phyloP scores from a whole-genome alignment of 2,797 vertebrate genomes.

The Sebastes oblongus region DNA sequence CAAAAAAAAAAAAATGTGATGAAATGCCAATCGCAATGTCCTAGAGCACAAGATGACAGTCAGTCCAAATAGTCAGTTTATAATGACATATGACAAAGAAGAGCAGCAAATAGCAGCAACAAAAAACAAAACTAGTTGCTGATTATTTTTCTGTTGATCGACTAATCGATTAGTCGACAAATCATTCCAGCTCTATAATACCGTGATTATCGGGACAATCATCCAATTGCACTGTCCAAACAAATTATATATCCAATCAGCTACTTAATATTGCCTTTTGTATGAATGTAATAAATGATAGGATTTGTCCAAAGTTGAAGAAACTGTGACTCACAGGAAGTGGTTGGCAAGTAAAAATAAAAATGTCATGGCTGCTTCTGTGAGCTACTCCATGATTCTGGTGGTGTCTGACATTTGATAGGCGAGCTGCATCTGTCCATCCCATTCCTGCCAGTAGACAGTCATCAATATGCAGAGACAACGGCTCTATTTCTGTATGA shows the following conservation, averaged over 20 bases:
- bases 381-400: background rate
- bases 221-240: background rate
- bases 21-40: too few relatives aligned
- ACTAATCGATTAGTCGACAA: background rate
- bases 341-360: conserved; percentile 6
- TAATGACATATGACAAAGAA: background rate
- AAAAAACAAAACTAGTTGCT: too few relatives aligned
- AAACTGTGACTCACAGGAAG: conserved; percentile 30
- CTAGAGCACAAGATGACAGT: background rate
- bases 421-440: conserved; percentile 29
- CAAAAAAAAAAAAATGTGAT: too few relatives aligned
- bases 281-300: background rate
- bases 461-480: conserved; percentile 35
- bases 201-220: background rate
- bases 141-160: background rate
- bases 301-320: background rate
- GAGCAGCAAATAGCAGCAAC: background rate
- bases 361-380: conserved; percentile 5
- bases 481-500: conserved; percentile 36
- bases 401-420: conserved; percentile 27
- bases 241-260: background rate
- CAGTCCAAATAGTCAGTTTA: background rate
- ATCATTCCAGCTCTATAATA: background rate
- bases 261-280: background rate
- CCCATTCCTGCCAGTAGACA: conserved; percentile 1